These are phyloP conservation scores for Arremon brunneinucha DNA, from an alignment of 2,797 vertebrate genomes.

Conservation along the genomic window DNA sequence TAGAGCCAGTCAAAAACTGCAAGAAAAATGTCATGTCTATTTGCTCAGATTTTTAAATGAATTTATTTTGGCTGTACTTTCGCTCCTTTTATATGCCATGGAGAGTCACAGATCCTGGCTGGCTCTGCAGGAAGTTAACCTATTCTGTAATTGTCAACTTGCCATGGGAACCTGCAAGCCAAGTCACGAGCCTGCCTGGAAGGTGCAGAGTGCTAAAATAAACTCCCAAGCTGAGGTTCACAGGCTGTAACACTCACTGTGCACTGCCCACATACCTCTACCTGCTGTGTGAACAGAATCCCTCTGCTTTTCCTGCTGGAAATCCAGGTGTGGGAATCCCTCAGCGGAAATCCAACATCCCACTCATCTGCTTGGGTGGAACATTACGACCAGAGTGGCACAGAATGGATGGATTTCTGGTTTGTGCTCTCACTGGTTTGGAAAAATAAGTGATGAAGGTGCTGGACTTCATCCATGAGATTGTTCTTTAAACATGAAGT, in stretches of 20 bases:
- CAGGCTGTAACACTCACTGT: neutral
- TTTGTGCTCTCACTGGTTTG: neutral
- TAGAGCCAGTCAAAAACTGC: conserved; percentile 49
- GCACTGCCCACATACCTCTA: neutral
- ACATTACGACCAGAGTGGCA: neutral
- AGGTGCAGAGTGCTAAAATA: neutral
- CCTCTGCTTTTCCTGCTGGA: neutral
- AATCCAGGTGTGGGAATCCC: neutral
- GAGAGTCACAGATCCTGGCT: conserved; percentile 34
- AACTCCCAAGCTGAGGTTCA: neutral
- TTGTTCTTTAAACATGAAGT: neutral
- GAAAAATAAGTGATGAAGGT: neutral
- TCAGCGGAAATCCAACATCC: neutral
- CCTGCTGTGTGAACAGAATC: neutral
- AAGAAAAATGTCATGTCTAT: conserved; percentile 60
- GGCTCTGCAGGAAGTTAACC: conserved; percentile 34
- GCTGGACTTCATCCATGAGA: neutral
- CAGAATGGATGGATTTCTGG: neutral
- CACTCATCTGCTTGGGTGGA: accelerated
- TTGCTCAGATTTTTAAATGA: conserved; percentile 49
- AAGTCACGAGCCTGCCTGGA: neutral
- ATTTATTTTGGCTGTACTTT: conserved; percentile 58
- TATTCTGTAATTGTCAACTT: conserved; percentile 29
- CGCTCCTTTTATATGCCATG: conserved; percentile 15
- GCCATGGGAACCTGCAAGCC: conserved; percentile 14